phyloP scores from a whole-genome alignment of 2,888 invertebrate genomes.

The Nymphalis polychloros region DNA sequence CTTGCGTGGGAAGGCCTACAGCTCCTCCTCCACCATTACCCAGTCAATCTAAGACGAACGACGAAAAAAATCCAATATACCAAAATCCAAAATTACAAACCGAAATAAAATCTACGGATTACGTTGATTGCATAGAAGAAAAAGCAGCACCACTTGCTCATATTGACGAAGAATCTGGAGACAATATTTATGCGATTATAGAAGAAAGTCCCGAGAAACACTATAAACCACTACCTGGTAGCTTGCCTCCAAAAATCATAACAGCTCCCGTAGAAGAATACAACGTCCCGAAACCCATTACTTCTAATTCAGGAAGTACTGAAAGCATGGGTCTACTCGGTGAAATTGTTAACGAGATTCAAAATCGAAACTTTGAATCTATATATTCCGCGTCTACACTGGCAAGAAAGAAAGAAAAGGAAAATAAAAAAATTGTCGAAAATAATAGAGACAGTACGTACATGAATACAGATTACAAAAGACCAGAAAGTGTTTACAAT shows the following conservation, averaged over 20 bases:
- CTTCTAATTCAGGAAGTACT: slow-evolving; percentile 77
- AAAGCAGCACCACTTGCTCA: slow-evolving; percentile 83
- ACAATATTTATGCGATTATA: slow-evolving; percentile 93
- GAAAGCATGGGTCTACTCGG: slow-evolving; percentile 90
- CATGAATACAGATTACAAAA: slow-evolving; percentile 83
- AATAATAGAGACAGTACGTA: slow-evolving; percentile 79
- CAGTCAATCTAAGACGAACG: slow-evolving; percentile 42
- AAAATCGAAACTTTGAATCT: slow-evolving; percentile 91
- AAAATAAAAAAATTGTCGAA: slow-evolving; percentile 50
- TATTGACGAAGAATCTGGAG: slow-evolving; percentile 84
- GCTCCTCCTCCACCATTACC: slow-evolving; percentile 89
- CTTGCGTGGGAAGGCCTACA: slow-evolving; percentile 87
- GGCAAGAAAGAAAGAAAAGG: slow-evolving; percentile 82
- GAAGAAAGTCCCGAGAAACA: slow-evolving; percentile 86
- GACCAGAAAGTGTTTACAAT: slow-evolving; percentile 84
- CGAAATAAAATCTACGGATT: slow-evolving; percentile 78
- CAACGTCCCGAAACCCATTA: slow-evolving; percentile 68
- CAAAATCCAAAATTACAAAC: slow-evolving; percentile 76
- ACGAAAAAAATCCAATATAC: slow-evolving; percentile 72
- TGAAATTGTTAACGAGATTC: slow-evolving; percentile 94
- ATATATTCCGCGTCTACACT: slow-evolving; percentile 91
- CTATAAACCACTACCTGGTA: slow-evolving; percentile 65
- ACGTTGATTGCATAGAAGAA: slow-evolving; percentile 90
- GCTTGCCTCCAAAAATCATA: slow-evolving; percentile 57
- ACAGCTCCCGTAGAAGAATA: slow-evolving; percentile 77